These are phyloP conservation scores for Parnassius glacialis DNA, from an alignment of 2,888 invertebrate species.

Conservation along the genomic window DNA sequence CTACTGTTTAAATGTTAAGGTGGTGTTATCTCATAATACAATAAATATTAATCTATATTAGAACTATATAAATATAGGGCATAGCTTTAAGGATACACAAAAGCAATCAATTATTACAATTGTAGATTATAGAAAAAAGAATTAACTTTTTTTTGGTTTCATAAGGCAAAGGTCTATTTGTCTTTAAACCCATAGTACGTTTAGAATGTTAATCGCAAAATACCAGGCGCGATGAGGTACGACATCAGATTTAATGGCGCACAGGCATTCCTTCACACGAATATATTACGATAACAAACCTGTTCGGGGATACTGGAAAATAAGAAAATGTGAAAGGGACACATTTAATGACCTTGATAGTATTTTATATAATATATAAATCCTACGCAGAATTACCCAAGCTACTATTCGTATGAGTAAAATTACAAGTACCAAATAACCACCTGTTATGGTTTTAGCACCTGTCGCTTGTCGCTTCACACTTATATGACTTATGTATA, in stretches of 20 bases:
- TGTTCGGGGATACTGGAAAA: slow-evolving; percentile 7
- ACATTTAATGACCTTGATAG: slow-evolving; percentile 6
- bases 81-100: too few species aligned
- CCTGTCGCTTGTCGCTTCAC: background rate
- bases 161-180: too few species aligned
- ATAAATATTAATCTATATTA: too few species aligned
- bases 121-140: too few species aligned
- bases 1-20: too few species aligned
- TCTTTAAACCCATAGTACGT: slow-evolving; percentile 1
- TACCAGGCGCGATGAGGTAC: slow-evolving; percentile 22
- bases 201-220: slow-evolving; percentile 7
- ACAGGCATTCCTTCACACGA: slow-evolving; percentile 19
- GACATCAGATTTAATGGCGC: slow-evolving; percentile 9
- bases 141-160: too few species aligned
- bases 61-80: too few species aligned
- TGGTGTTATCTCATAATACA: too few species aligned
- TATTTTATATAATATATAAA: background rate
- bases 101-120: too few species aligned
- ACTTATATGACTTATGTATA: too few species aligned
- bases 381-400: too few species aligned
- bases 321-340: slow-evolving; percentile 1
- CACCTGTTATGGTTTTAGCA: background rate
- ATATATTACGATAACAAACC: slow-evolving; percentile 21
- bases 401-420: too few species aligned
- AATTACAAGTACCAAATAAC: background rate